phyloP scores from a whole-genome alignment of 37 sponge, comb jelly and placozoan species.

The Aplysina aerophoba region DNA sequence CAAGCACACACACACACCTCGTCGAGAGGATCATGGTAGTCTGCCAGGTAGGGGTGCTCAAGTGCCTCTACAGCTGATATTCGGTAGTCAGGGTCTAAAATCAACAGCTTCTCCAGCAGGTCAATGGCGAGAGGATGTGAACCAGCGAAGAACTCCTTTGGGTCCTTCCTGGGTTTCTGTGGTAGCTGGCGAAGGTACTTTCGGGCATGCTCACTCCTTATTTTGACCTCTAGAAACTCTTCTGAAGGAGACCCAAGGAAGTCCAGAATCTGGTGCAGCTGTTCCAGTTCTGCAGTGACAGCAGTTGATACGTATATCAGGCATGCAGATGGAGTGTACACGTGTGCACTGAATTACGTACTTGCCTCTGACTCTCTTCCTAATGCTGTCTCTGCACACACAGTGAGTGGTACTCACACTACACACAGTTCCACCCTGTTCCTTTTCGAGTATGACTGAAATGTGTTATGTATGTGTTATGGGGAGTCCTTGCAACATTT shows the following conservation, averaged over 20 bases:
- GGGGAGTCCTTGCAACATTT: too few species aligned
- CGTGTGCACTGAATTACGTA: too few species aligned
- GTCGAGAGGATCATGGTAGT: conserved; percentile 85
- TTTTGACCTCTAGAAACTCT: conserved; percentile 69
- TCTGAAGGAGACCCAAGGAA: conserved; percentile 88
- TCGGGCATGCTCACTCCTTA: conserved; percentile 59
- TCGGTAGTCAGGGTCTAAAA: conserved; percentile 76
- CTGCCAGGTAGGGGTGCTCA: conserved; percentile 82
- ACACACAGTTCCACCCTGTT: too few species aligned
- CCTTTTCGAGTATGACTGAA: too few species aligned
- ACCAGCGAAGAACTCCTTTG: conserved; percentile 67
- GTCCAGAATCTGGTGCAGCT: conserved; percentile 84
- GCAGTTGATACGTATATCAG: conserved; percentile 8
- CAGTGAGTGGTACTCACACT: too few species aligned
- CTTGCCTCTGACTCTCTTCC: too few species aligned
- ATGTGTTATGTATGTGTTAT: too few species aligned
- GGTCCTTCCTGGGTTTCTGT: conserved; percentile 54
- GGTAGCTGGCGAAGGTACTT: conserved; percentile 78
- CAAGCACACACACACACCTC: conserved; percentile 57
- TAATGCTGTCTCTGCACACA: too few species aligned
- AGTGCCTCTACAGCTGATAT: conserved; percentile 75
- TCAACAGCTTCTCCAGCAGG: conserved; percentile 74
- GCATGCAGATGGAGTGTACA: background rate
- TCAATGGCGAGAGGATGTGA: conserved; percentile 82
- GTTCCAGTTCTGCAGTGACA: conserved; percentile 84